Conservation (phyloP, 2,888 invertebrate species). For the Trichopoda pennipes region DNA sequence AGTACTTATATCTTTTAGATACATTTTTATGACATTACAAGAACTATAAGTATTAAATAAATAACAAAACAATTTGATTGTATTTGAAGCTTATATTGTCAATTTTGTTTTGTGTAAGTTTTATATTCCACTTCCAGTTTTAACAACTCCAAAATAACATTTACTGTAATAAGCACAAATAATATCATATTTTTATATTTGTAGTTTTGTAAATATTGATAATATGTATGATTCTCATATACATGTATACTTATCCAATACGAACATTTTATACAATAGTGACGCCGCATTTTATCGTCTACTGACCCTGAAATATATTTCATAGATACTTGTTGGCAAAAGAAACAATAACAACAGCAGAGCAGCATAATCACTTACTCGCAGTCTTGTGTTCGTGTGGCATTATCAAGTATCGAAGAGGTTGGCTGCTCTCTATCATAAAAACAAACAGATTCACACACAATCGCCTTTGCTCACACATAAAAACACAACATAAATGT, state of each 20-base stretch:
- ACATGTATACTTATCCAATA: not conserved
- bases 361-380: constrained; percentile 1
- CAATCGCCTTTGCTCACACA: not conserved
- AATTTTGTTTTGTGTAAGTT: constrained; percentile 3
- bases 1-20: too few relatives aligned
- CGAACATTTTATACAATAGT: constrained; percentile 43
- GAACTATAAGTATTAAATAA: too few relatives aligned
- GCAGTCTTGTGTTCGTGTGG: constrained; percentile 7
- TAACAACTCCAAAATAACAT: constrained; percentile 4
- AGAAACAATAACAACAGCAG: constrained; percentile 4
- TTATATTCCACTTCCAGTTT: constrained; percentile 37
- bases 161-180: not conserved
- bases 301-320: constrained; percentile 69
- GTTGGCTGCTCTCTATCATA: constrained; percentile 36
- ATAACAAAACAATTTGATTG: too few relatives aligned
- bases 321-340: constrained; percentile 67
- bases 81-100: not conserved
- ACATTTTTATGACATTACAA: too few relatives aligned
- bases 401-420: not conserved
- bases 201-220: constrained; percentile 6
- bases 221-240: not conserved
- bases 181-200: too few relatives aligned
- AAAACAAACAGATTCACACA: not conserved
- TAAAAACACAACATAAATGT: not conserved
- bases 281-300: constrained; percentile 68